phyloP scores from a whole-genome alignment of 2,888 invertebrate species.

The Rotaria socialis region DNA sequence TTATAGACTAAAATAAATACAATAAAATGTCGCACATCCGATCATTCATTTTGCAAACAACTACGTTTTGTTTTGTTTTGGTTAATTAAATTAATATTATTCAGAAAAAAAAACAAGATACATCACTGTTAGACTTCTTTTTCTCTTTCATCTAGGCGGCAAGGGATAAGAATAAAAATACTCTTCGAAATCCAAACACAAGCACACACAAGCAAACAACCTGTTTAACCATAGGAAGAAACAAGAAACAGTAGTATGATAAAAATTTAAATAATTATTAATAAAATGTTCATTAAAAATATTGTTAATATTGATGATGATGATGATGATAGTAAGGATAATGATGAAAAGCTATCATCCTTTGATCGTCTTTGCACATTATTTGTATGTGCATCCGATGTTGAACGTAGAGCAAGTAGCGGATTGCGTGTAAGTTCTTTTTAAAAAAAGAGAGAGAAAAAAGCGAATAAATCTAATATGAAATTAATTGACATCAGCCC shows the following conservation, averaged over 20 bases:
- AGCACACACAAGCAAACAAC: background rate
- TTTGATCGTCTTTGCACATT: slow-evolving; percentile 7
- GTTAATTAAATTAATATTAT: background rate
- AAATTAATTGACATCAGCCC: background rate
- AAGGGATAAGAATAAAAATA: background rate
- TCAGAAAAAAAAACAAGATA: background rate
- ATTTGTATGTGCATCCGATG: background rate
- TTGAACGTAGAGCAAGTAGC: background rate
- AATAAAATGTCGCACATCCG: background rate
- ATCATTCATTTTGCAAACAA: background rate
- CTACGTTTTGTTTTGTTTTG: background rate
- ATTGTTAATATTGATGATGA: background rate
- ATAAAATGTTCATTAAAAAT: background rate
- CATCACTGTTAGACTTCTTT: background rate
- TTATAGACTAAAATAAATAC: slow-evolving; percentile 23
- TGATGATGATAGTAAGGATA: background rate
- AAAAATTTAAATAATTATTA: background rate
- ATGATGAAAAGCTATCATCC: background rate
- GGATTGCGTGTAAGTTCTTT: slow-evolving; percentile 4
- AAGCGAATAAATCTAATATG: background rate
- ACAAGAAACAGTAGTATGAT: background rate
- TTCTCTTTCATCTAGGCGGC: background rate
- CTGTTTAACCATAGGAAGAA: background rate
- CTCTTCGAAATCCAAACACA: background rate
- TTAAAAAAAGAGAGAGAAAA: background rate